Conservation (phyloP, 1,140 invertebrate species). For the Drosophila hydei region DNA sequence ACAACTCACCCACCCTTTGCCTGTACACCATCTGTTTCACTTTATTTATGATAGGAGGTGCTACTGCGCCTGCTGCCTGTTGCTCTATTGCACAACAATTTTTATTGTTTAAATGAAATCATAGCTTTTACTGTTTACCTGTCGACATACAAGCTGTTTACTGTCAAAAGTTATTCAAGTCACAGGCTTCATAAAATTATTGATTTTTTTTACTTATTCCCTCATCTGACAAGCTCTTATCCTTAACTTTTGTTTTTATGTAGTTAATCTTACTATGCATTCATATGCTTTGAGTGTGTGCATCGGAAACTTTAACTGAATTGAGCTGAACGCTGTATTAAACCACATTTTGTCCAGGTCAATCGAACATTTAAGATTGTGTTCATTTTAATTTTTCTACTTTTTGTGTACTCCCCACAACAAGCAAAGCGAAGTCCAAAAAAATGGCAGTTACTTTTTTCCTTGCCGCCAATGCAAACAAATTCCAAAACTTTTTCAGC, state of each 20-base stretch:
- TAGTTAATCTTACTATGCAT: not conserved
- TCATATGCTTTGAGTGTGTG: too few species aligned
- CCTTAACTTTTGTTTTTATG: too few species aligned
- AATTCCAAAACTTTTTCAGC: conserved; percentile 8
- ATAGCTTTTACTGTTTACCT: not conserved
- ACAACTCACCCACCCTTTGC: not conserved
- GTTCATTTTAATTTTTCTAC: not conserved
- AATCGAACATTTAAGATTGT: conserved; percentile 41
- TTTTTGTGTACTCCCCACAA: not conserved
- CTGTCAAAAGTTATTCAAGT: too few species aligned
- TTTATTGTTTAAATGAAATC: not conserved
- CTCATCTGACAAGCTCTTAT: too few species aligned
- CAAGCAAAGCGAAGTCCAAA: not conserved
- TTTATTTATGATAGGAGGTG: conserved; percentile 1
- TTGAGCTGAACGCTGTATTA: not conserved
- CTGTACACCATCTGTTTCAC: conserved; percentile 9
- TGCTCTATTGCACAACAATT: conserved; percentile 23
- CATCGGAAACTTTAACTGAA: not conserved
- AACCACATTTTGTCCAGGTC: not conserved
- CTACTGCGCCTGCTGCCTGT: conserved; percentile 23
- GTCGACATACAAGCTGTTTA: not conserved
- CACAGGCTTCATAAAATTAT: too few species aligned
- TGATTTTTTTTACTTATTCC: too few species aligned
- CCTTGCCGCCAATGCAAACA: not conserved
- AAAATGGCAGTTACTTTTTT: not conserved